These are phyloP conservation scores for Lanius ludovicianus DNA, from an alignment of 2,113 vertebrate species.

Conservation along the genomic window DNA sequence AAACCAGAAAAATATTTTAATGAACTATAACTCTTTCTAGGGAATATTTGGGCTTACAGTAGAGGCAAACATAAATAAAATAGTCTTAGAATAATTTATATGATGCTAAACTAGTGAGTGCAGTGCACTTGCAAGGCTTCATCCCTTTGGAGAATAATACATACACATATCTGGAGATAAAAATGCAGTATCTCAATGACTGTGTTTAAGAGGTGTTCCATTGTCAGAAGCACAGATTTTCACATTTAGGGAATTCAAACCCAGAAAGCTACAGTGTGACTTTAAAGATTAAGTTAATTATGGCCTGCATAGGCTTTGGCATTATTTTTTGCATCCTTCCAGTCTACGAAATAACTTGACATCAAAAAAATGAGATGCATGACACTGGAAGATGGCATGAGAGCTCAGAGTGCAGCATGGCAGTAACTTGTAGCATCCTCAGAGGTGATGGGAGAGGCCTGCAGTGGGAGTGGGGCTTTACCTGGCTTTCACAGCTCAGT, in stretches of 20 bases:
- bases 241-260: background rate
- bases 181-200: background rate
- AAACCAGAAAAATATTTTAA: conserved; percentile 10
- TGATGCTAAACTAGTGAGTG: background rate
- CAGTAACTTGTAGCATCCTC: background rate
- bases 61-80: background rate
- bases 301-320: background rate
- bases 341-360: background rate
- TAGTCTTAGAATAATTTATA: background rate
- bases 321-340: background rate
- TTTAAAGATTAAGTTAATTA: background rate
- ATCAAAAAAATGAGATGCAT: accelerated
- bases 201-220: background rate
- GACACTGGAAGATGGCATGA: background rate
- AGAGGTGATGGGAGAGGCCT: background rate
- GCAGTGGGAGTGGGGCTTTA: background rate
- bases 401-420: background rate
- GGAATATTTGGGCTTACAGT: background rate
- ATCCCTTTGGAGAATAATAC: background rate
- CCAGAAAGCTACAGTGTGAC: background rate
- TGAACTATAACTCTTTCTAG: background rate
- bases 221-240: background rate
- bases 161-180: background rate
- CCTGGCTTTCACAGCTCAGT: background rate
- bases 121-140: background rate